Base-by-base conservation (phyloP, 1,140 invertebrate species). In the Phymastichus coffea region DNA sequence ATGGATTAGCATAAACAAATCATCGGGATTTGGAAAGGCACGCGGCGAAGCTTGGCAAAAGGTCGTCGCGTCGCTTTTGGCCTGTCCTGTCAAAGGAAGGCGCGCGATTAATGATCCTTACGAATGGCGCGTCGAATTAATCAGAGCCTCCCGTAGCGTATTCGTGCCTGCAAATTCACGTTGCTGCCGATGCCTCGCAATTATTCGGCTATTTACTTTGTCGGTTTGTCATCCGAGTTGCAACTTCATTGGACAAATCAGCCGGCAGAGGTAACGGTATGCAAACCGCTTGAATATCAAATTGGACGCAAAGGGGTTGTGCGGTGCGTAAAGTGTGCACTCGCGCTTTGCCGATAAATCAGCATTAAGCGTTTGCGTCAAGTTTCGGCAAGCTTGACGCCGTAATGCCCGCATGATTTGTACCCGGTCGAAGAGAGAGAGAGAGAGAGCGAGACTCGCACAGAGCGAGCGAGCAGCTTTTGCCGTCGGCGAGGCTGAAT, bases 41-140 rank as follows among this genome's bases (percentile, higher is more conserved):
- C 35, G 30, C 43, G 43, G 55, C 25, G 30, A 66, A 52, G 56
- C 40, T 61, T 63, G 49, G 20, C 57, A 64, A 28, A 57, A 57
- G 48, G 61, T 60, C 63, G 56, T 26, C 62, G 65, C n/a, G n/a
- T n/a, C n/a, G n/a, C n/a, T n/a, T n/a, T n/a, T n/a, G n/a, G 57
- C 64, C 69, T 68, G 72, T 72, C 70, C 70, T 75, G 77, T 79
- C 75, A 74, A 75, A 77, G 75, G 75, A 72, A 76, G 23, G 23
- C 74, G 77, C 76, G 76, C 78, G 73, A 80, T 80, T 80, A 80
- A 80, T 80, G 76, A 76, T 73, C 66, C 46, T 17, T 57, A 53
- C 37, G n/a, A n/a, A n/a, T n/a, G n/a, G 23, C 60, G 61, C 60
- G 35, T 48, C 58, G 63, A 53, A 70, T 66, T 68, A 68, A 68